Evolutionary conservation across 2,888 invertebrate genomes (phyloP).

Genomic region (Zaprionus bogoriensis): DNA sequence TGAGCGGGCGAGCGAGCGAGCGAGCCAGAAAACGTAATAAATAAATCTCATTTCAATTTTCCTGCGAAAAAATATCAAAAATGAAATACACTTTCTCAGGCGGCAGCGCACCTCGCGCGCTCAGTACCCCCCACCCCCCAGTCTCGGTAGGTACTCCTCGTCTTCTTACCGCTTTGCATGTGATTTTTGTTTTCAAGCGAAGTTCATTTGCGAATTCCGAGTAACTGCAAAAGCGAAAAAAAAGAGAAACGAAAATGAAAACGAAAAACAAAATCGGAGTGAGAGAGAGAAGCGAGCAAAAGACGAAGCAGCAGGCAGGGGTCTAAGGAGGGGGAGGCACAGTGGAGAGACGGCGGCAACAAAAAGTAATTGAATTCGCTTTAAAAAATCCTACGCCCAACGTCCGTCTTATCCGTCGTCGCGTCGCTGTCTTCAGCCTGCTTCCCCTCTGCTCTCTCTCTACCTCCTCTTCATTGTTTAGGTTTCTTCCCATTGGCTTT

Average conservation of each 20-base stretch:
- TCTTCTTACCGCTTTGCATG: slow-evolving; percentile 60
- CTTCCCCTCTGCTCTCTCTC: slow-evolving; percentile 1
- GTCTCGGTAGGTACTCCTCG: not conserved
- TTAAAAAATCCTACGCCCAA: slow-evolving; percentile 68
- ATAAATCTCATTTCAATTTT: slow-evolving; percentile 78
- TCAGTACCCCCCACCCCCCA: not conserved
- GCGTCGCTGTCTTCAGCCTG: slow-evolving; percentile 20
- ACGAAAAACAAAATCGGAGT: slow-evolving; percentile 25
- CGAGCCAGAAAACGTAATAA: slow-evolving; percentile 62
- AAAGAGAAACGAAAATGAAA: slow-evolving; percentile 28
- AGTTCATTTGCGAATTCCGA: slow-evolving; percentile 78
- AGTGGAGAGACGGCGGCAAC: slow-evolving; percentile 42
- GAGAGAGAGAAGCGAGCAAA: slow-evolving; percentile 1
- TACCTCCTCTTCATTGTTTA: slow-evolving; percentile 22
- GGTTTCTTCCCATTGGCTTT: slow-evolving; percentile 38
- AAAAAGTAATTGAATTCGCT: slow-evolving; percentile 77
- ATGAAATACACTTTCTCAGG: slow-evolving; percentile 74
- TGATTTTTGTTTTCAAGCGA: slow-evolving; percentile 78
- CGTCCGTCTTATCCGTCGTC: slow-evolving; percentile 8
- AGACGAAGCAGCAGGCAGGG: not conserved
- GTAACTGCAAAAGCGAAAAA: slow-evolving; percentile 60
- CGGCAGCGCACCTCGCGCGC: slow-evolving; percentile 10
- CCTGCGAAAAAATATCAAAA: slow-evolving; percentile 75
- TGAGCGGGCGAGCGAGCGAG: not conserved
- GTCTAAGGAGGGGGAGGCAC: not conserved